Conservation (phyloP, 1,140 invertebrate species). For the Lucilia cuprina region DNA sequence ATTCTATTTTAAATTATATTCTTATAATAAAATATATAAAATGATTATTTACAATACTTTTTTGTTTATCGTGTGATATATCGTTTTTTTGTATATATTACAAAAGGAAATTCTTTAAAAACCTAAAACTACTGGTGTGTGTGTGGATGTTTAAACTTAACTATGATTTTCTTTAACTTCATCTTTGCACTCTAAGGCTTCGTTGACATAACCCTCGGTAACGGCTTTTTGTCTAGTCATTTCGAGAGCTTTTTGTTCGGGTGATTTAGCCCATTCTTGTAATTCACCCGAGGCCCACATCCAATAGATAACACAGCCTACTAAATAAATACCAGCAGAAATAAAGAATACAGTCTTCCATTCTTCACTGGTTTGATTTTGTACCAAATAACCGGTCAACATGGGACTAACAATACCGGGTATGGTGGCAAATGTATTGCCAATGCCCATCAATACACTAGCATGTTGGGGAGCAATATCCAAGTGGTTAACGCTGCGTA, state of each 20-base stretch:
- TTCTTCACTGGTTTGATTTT: constrained; percentile 73
- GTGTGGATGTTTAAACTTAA: not conserved
- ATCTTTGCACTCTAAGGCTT: constrained; percentile 11
- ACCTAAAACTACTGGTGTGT: no score
- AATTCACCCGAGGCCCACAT: constrained; percentile 80
- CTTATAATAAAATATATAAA: not conserved
- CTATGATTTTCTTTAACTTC: not conserved
- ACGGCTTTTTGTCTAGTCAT: not conserved
- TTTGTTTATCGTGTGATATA: no score
- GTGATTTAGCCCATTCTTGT: constrained; percentile 75
- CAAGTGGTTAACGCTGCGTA: constrained; percentile 80
- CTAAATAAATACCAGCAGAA: constrained; percentile 76
- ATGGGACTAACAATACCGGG: constrained; percentile 86
- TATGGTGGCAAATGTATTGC: constrained; percentile 86
- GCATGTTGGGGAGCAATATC: constrained; percentile 86
- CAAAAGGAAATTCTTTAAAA: no score
- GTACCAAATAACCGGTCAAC: constrained; percentile 79
- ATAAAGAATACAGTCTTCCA: constrained; percentile 88
- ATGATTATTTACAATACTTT: constrained; percentile 1
- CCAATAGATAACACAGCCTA: constrained; percentile 80
- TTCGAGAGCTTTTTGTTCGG: constrained; percentile 42
- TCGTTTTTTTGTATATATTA: no score
- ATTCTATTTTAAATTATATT: no score
- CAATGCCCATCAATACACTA: constrained; percentile 84
- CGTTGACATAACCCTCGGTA: constrained; percentile 2